These are phyloP conservation scores for Eristalis intricaria DNA, from an alignment of 2,888 invertebrate species.

Conservation along the genomic window DNA sequence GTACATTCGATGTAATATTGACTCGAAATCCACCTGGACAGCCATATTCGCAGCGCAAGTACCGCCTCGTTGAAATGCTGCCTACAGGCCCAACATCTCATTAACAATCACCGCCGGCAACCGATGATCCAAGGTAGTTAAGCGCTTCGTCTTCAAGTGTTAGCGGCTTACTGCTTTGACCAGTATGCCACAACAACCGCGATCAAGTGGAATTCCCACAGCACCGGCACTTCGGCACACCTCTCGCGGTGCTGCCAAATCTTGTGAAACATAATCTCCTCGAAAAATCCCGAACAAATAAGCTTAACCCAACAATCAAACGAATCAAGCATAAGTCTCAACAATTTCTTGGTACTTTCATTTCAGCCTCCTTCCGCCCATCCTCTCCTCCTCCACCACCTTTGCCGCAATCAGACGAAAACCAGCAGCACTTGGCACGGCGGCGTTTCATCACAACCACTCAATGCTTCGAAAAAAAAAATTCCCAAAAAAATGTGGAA, in stretches of 20 bases:
- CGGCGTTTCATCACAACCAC: neutral
- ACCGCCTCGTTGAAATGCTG: no score
- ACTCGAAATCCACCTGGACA: no score
- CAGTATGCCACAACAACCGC: no score
- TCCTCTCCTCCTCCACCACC: neutral
- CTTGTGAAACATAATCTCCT: neutral
- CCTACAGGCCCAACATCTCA: no score
- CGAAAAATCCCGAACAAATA: neutral
- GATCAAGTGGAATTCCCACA: no score
- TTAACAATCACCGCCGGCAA: no score
- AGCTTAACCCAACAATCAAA: neutral
- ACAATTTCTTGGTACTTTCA: neutral
- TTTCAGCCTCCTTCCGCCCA: neutral
- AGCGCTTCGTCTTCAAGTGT: no score
- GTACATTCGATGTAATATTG: no score
- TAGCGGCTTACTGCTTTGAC: no score
- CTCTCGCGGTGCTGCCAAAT: neutral
- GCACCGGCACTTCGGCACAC: neutral
- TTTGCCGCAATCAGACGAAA: neutral
- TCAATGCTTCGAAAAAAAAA: neutral
- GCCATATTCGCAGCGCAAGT: no score
- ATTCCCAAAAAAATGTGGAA: no score
- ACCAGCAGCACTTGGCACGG: neutral
- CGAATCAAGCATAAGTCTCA: neutral
- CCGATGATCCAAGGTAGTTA: no score